Evolutionary conservation across 1,140 invertebrate genomes (phyloP), one percentile per base, ranked within the genome.

Genomic region (Platyscapa corneri): DNA sequence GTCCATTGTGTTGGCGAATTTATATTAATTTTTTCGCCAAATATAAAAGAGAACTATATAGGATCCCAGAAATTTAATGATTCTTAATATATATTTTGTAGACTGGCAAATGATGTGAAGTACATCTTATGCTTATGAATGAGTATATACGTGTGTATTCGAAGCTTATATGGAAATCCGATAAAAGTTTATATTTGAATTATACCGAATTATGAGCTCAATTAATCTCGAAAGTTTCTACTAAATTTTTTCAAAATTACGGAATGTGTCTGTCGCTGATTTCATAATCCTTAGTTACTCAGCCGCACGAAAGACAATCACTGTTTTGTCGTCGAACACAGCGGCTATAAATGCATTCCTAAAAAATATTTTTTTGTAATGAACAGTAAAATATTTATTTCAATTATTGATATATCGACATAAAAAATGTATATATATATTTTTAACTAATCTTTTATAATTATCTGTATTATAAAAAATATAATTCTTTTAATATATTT

Each of bases 301-400:
- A 85, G 76, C 75, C 83, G 76, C 76, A 76, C 81, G 60, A 85
- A 34, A 85, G 65, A 80, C 42, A 34, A 75, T 82, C 60, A 83
- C 76, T 87, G 83, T 87, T 88, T 86, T 89, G 72, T 82, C 87
- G 85, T 83, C 86, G 32, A 81, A 84, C 84, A 86, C 85, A 88
- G 86, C 87, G 79, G 81, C 88, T 89, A 34, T 39, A 67, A 82
- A 60, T 86, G 81, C 53, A 34, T 76, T 84, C 46, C 87, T 87
- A 20, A 1, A 87, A 84, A 16, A 83, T 30, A 74, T 20, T n/a
- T 65, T 27, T 60, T 60, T 60, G 27, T 60, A 60, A 27, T 27
- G 6, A n/a, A 74, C 20, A 42, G 42, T 34, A 74, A 32, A 37
- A 72, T 39, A 72, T 0, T 72, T 32, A 67, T 30, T 34, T 34